Evolutionary conservation across 2,113 vertebrate species (phyloP).

Genomic region (Melospiza melodia): DNA sequence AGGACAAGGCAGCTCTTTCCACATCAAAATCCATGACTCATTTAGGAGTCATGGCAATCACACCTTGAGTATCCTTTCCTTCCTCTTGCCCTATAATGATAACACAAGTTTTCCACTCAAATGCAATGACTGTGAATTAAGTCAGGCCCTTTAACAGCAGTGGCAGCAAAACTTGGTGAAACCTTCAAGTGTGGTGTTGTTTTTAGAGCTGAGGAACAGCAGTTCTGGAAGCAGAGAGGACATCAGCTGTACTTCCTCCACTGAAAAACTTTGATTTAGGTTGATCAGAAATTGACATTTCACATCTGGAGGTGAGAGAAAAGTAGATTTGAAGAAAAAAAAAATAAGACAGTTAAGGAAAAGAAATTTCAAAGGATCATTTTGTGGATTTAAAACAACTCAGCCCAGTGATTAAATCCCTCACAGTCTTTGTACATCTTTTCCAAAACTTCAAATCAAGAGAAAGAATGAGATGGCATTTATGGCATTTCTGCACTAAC

Average conservation of each 20-base stretch:
- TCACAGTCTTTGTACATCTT: neutral
- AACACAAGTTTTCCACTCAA: neutral
- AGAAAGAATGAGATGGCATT: neutral
- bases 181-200: neutral
- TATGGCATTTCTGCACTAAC: neutral
- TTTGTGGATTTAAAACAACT: constrained; percentile 21
- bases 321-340: neutral
- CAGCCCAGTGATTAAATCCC: neutral
- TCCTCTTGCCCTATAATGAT: neutral
- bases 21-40: neutral
- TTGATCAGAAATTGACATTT: constrained; percentile 73
- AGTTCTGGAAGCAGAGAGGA: neutral
- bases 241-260: neutral
- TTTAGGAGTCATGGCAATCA: neutral
- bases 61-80: neutral
- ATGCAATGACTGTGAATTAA: neutral
- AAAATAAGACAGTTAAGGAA: neutral
- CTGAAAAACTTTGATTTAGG: constrained; percentile 58
- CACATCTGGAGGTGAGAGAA: constrained; percentile 40
- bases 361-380: constrained; percentile 74
- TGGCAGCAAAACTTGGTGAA: neutral
- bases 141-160: neutral
- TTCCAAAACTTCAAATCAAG: neutral
- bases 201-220: neutral
- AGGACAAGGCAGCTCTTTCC: neutral